Evolutionary conservation across 2,113 vertebrate genomes (phyloP).

Genomic region (Lipotes vexillifer): DNA sequence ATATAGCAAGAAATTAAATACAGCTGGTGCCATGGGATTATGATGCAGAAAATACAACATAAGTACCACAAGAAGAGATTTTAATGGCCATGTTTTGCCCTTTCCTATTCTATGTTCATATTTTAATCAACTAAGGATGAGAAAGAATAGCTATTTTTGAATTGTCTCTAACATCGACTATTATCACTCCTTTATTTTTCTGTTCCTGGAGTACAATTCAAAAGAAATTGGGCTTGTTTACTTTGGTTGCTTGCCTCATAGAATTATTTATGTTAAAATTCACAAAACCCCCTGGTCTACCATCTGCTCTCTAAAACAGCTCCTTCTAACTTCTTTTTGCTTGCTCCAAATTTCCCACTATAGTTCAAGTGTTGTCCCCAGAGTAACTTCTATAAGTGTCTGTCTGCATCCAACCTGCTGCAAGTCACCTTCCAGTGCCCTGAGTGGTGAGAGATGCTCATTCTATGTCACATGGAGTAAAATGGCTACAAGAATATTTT

Average conservation of each 20-base stretch:
- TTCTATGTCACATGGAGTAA: neutral
- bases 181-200: neutral
- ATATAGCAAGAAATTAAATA: neutral
- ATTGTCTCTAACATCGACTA: neutral
- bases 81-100: neutral
- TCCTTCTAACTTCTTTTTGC: slow-evolving; percentile 36
- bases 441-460: neutral
- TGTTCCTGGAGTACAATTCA: slow-evolving; percentile 11
- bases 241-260: slow-evolving; percentile 31
- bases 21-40: neutral
- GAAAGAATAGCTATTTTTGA: neutral
- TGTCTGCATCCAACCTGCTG: neutral
- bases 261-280: slow-evolving; percentile 50
- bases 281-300: neutral
- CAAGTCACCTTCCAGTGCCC: neutral
- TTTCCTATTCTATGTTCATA: neutral
- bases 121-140: neutral
- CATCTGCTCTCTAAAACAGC: neutral
- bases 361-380: neutral
- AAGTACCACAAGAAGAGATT: neutral
- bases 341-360: slow-evolving; percentile 20
- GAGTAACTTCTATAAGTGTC: neutral
- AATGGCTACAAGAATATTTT: neutral
- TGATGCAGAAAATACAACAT: neutral
- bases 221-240: slow-evolving; percentile 40